Evolutionary conservation across 1,140 invertebrate genomes (phyloP).

Genomic region (Drosophila sechellia): DNA sequence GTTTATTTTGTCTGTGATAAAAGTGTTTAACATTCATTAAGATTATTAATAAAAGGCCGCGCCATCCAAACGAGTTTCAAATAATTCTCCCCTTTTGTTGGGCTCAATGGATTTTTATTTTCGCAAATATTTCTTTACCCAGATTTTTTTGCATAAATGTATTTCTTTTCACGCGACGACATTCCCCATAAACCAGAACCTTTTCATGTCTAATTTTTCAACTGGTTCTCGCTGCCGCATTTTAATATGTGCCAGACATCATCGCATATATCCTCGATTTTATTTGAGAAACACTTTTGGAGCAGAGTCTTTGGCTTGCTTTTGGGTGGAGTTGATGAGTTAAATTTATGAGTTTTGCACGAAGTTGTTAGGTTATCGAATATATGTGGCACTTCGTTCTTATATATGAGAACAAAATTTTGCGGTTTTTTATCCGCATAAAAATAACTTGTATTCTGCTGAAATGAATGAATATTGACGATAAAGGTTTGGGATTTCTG

Average conservation of each 20-base stretch:
- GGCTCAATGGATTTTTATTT: constrained; percentile 11
- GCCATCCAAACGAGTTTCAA: constrained; percentile 68
- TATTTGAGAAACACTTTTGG: constrained; percentile 14
- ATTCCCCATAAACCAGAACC: constrained; percentile 65
- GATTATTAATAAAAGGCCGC: constrained; percentile 67
- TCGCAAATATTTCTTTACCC: constrained; percentile 48
- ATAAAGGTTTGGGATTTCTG: neutral
- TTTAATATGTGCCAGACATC: constrained; percentile 63
- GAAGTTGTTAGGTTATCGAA: constrained; percentile 17
- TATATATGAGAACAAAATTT: constrained; percentile 22
- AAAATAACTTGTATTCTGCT: constrained; percentile 11
- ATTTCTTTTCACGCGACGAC: constrained; percentile 70
- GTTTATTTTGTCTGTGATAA: constrained; percentile 64
- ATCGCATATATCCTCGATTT: constrained; percentile 19
- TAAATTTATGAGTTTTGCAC: constrained; percentile 33
- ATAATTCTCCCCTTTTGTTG: constrained; percentile 38
- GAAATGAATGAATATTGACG: constrained; percentile 26
- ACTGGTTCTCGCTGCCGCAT: constrained; percentile 56
- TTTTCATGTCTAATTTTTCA: constrained; percentile 68
- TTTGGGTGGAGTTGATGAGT: constrained; percentile 33
- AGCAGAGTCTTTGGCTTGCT: constrained; percentile 8
- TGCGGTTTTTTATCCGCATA: constrained; percentile 21
- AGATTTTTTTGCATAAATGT: constrained; percentile 42
- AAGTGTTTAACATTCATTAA: constrained; percentile 83
- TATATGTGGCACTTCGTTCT: neutral